Percentiles rank a stretch among this genome's conserved stretches.
Conservation (phyloP, 2,888 invertebrate genomes). For the Dynastes hyllus region DNA sequence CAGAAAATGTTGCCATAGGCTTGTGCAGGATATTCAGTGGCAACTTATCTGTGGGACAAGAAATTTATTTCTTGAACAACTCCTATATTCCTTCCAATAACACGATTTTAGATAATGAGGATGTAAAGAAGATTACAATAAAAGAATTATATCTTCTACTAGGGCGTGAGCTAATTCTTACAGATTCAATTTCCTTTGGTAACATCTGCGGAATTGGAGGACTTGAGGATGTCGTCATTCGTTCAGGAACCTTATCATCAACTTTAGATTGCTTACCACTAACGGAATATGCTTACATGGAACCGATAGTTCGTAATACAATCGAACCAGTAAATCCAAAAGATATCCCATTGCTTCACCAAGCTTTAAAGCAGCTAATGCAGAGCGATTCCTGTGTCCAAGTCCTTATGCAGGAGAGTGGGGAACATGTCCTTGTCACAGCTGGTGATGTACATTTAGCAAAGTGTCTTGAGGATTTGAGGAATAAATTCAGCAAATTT, state of each 20-base stretch:
- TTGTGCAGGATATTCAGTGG: constrained; percentile 97
- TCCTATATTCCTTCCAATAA: constrained; percentile 70
- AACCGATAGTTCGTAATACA: constrained; percentile 94
- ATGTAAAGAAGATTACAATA: constrained; percentile 76
- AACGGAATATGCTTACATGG: constrained; percentile 84
- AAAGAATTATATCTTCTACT: constrained; percentile 90
- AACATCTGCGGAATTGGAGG: constrained; percentile 94
- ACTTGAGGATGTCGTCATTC: constrained; percentile 86
- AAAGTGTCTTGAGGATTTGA: constrained; percentile 94
- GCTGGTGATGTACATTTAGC: constrained; percentile 98
- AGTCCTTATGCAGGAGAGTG: constrained; percentile 92
- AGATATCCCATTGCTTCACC: constrained; percentile 83
- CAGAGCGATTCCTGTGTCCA: constrained; percentile 97
- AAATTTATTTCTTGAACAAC: constrained; percentile 88
- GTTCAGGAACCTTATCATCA: constrained; percentile 92
- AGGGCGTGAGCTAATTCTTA: constrained; percentile 90
- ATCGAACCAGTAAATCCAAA: constrained; percentile 89
- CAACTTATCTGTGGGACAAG: constrained; percentile 82
- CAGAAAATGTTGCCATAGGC: constrained; percentile 81
- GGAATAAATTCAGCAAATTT: constrained; percentile 85
- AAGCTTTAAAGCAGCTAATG: constrained; percentile 89
- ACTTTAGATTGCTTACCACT: constrained; percentile 90
- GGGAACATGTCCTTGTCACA: constrained; percentile 95
- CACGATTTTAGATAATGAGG: background rate
- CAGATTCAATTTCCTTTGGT: constrained; percentile 89